Base-by-base conservation (phyloP, 2,888 invertebrate species). In the Mycalesis mineus region DNA sequence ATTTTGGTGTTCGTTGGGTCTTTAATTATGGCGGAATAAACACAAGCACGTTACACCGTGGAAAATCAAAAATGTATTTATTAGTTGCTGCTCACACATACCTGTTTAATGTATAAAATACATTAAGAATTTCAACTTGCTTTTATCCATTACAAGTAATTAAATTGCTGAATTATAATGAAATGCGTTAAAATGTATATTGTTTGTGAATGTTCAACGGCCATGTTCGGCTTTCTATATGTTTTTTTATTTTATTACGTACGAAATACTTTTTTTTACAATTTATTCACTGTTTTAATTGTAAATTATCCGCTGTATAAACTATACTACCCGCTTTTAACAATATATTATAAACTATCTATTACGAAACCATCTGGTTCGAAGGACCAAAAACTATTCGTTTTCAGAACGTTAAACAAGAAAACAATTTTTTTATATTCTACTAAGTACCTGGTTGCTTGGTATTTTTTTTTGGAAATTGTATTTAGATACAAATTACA, bases 151-250 rank as follows among this genome's bases (percentile, higher is more conserved):
- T 50, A 40, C 40, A 1, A 40, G 51, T 52, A 51, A 40, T 51
- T 31, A 11, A 42, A 29, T 13, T 44, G 36, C 22, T 47, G 22
- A 56, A 47, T 31, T 39, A 22, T 7, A n/a, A n/a, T 36, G n/a
- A 8, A 7, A 44, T 13, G 9, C 29, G 40, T 17, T 11, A 45
- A 39, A 7, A 48, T 8, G 31, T 53, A 54, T 37, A 63, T 71
- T 65, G 58, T 73, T 58, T 48, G 53, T 66, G 52, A 57, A 55
- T 55, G 62, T 49, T n/a, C 44, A 51, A 52, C 50, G 44, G 68
- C 67, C 69, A 69, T 72, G 61, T 72, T 68, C 70, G 72, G 72
- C 68, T 64, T 64, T 62, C 47, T 50, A 65, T 62, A 68, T 61
- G 61, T 52, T 58, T 53, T 56, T 47, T 51, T 40, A 36, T 60